phyloP scores from a whole-genome alignment of 2,797 vertebrate species.

The Hippoglossus hippoglossus region DNA sequence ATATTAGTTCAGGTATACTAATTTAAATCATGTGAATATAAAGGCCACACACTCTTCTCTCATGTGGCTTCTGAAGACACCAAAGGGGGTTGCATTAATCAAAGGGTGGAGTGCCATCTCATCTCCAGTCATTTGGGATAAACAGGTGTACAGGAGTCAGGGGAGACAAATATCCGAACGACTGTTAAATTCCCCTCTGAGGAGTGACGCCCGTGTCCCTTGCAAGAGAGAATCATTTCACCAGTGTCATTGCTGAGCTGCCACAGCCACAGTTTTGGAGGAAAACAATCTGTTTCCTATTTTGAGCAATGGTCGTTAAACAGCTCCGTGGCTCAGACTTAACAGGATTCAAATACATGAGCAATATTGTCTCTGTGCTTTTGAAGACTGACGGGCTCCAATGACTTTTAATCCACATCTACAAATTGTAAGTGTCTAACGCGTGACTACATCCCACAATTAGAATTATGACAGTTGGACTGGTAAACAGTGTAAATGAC shows the following conservation, averaged over 20 bases:
- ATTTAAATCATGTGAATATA: no score
- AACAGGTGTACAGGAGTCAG: conserved; percentile 33
- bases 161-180: conserved; percentile 36
- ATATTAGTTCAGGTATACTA: no score
- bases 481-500: no score
- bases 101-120: conserved; percentile 10
- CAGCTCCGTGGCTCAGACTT: conserved; percentile 21
- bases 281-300: conserved; percentile 42
- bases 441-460: no score
- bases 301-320: conserved; percentile 36
- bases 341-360: conserved; percentile 33
- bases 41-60: not conserved
- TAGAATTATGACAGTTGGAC: no score
- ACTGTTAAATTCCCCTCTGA: conserved; percentile 46
- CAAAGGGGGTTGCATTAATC: not conserved
- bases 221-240: conserved; percentile 43
- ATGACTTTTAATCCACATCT: not conserved
- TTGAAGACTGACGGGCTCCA: no score
- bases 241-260: conserved; percentile 22
- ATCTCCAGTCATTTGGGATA: conserved; percentile 24
- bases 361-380: conserved; percentile 15
- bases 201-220: conserved; percentile 20
- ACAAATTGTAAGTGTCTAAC: not conserved
- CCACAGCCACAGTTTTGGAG: conserved; percentile 21
- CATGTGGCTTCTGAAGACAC: not conserved